Base-by-base conservation (phyloP, 2,888 invertebrate genomes). In the Arge pagana region DNA sequence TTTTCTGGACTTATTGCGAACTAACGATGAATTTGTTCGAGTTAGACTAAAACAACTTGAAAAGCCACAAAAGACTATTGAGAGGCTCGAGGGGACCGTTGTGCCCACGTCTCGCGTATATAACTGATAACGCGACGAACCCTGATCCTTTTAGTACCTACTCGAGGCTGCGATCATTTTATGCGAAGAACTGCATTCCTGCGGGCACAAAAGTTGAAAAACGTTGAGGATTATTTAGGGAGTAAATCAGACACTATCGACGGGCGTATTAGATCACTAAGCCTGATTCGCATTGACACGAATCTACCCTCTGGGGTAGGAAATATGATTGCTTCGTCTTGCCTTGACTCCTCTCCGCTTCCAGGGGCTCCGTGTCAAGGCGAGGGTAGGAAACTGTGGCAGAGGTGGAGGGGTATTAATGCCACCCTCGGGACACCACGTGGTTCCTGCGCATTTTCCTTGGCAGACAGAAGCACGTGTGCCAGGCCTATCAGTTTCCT, bases 231-330 rank as follows among this genome's bases (percentile, higher is more conserved):
- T n/a, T 45, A 51, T 43, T 43, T 56, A 58, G 50, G 56, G 61
- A 67, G 68, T 66, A 74, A 76, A 74, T 74, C 72, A 70, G 72
- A 64, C 67, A 61, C 64, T 73, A 74, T 73, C 69, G 70, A 63
- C 69, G 71, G 72, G 66, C 68, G 65, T 68, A 72, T 76, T 74
- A 74, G 74, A 75, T 76, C 74, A 65, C 70, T 69, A 70, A 73
- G 72, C 64, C 69, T 74, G 76, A 75, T 76, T 75, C 74, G 68
- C 69, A 73, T 75, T 71, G 74, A 75, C 74, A 69, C 68, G 72
- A 74, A 76, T 76, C 71, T 71, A 68, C 73, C 74, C 75, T 74
- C 54, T 71, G 72, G 74, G 75, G 72, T 67, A 63, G 71, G 71
- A 76, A 75, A 74, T 76, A 76, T 76, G 75, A 76, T 76, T 75